These are phyloP conservation scores for Pipistrellus pipistrellus DNA, from an alignment of 2,797 vertebrate genomes.

Conservation along the genomic window DNA sequence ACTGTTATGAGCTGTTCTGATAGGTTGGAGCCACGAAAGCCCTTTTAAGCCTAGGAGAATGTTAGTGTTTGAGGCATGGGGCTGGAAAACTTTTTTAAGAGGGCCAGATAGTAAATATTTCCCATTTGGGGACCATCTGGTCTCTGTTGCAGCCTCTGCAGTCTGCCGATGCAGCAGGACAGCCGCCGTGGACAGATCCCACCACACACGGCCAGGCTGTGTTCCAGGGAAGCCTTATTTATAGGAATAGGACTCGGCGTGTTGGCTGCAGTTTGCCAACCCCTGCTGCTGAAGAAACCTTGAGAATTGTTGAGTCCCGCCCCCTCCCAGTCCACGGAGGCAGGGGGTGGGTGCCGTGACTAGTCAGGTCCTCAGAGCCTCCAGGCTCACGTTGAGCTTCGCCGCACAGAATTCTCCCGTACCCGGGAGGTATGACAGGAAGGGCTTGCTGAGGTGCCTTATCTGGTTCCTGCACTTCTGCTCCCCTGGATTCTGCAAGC, in stretches of 20 bases:
- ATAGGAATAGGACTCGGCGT: not conserved
- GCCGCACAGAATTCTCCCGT: accelerated
- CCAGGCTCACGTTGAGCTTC: not conserved
- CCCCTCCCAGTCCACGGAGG: not conserved
- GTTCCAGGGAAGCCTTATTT: not conserved
- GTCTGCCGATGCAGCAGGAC: not conserved
- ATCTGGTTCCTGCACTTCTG: not conserved
- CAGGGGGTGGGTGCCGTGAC: not conserved
- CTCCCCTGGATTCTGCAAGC: not conserved
- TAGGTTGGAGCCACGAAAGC: not conserved
- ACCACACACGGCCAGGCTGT: not conserved
- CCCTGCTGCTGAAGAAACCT: not conserved
- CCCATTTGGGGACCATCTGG: not conserved
- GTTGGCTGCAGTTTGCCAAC: not conserved
- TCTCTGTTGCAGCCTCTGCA: not conserved
- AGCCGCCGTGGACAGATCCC: not conserved
- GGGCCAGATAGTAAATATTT: slow-evolving; percentile 51
- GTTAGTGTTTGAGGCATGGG: not conserved
- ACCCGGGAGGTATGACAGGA: accelerated
- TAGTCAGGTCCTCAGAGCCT: not conserved
- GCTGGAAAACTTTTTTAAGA: not conserved
- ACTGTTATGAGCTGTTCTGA: not conserved
- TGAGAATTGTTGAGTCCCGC: not conserved
- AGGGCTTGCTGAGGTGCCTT: not conserved
- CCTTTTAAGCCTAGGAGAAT: not conserved